Conservation (phyloP, 2,113 vertebrate species). For the Octodon degus region DNA sequence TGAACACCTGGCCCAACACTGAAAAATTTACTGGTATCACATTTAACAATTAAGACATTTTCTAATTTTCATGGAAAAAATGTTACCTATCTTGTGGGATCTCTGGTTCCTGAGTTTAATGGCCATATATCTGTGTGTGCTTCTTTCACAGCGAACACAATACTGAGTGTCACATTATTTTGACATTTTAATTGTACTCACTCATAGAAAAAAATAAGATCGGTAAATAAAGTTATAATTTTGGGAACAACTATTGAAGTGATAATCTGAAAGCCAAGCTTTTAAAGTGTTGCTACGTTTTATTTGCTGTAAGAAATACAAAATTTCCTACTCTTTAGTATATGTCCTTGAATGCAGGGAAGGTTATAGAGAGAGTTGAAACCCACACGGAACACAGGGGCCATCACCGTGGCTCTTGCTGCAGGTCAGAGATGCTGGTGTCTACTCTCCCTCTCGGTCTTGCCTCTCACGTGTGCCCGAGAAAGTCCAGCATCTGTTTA, state of each 20-base stretch:
- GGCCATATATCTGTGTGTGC: neutral
- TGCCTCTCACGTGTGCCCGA: accelerated
- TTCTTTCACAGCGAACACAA: neutral
- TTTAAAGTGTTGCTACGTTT: neutral
- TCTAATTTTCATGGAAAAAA: conserved; percentile 10
- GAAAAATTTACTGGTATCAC: neutral
- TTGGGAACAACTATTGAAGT: neutral
- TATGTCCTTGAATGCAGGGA: neutral
- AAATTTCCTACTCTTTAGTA: neutral
- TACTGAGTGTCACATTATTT: neutral
- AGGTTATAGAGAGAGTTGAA: neutral
- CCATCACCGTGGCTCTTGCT: neutral
- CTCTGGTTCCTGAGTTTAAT: neutral
- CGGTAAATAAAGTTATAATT: neutral
- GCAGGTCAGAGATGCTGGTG: no score
- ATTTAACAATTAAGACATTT: neutral
- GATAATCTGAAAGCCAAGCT: neutral
- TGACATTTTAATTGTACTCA: neutral
- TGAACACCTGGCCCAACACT: neutral
- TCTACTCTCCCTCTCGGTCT: neutral
- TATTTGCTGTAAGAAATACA: neutral
- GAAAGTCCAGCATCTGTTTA: accelerated
- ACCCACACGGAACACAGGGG: neutral
- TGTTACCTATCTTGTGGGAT: neutral
- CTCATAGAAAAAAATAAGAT: neutral